Conservation (phyloP, 2,797 vertebrate species). For the Phataginus tetradactyla region DNA sequence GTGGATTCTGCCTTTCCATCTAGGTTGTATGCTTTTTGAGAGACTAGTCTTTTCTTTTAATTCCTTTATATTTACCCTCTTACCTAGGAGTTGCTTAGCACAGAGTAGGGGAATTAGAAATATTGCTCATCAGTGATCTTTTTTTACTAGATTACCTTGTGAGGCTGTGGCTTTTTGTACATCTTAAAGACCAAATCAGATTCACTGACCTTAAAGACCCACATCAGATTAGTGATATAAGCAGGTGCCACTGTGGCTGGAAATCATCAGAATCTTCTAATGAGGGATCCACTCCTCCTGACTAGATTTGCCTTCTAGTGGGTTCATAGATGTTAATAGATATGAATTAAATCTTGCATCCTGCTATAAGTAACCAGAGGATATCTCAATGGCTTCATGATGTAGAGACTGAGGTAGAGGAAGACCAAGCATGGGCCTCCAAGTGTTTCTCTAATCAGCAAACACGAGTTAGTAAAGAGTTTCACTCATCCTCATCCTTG, state of each 20-base stretch:
- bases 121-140: not conserved
- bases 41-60: not conserved
- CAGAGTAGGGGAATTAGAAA: not conserved
- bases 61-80: not conserved
- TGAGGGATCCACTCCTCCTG: not conserved
- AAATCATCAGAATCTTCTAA: not conserved
- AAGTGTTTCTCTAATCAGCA: not conserved
- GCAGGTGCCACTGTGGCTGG: not conserved
- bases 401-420: not conserved
- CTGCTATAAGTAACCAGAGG: not conserved
- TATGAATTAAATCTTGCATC: not conserved
- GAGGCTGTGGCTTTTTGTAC: not conserved
- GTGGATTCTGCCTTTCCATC: not conserved
- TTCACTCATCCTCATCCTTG: not conserved
- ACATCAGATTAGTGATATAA: not conserved
- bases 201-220: not conserved
- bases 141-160: not conserved
- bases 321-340: not conserved
- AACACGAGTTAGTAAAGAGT: constrained; percentile 4
- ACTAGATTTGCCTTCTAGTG: not conserved
- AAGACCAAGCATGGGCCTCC: not conserved
- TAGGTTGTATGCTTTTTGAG: not conserved
- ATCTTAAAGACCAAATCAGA: not conserved
- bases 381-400: not conserved
- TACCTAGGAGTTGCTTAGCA: not conserved